Evolutionary conservation across 1,140 invertebrate species (phyloP).

Genomic region (Lanistes nyassanus): DNA sequence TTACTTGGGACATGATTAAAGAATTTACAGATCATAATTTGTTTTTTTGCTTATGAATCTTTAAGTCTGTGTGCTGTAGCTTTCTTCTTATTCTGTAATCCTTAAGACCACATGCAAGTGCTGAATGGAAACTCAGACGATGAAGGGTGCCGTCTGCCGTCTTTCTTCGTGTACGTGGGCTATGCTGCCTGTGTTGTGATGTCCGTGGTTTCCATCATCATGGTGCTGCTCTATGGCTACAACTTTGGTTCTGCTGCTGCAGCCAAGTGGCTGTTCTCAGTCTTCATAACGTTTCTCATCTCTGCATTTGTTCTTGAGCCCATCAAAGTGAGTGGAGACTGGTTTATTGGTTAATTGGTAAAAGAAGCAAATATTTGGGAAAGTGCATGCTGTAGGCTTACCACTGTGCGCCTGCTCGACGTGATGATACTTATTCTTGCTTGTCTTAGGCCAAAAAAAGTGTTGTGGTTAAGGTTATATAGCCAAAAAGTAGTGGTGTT

Average conservation of each 20-base stretch:
- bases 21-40: no score
- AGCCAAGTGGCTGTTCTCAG: slow-evolving; percentile 56
- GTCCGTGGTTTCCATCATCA: slow-evolving; percentile 45
- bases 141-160: slow-evolving; percentile 51
- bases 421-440: no score
- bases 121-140: slow-evolving; percentile 17
- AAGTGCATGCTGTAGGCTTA: no score
- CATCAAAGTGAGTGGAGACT: slow-evolving; percentile 49
- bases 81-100: no score
- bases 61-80: no score
- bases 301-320: slow-evolving; percentile 60
- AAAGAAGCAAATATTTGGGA: no score
- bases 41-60: no score
- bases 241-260: slow-evolving; percentile 52
- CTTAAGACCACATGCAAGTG: slow-evolving; percentile 19
- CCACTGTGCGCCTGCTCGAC: no score
- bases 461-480: no score
- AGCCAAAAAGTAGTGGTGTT: background rate
- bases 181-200: slow-evolving; percentile 51
- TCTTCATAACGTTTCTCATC: slow-evolving; percentile 48
- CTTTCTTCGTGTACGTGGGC: slow-evolving; percentile 55
- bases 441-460: no score
- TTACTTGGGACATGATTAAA: no score
- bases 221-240: slow-evolving; percentile 57
- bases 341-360: no score